A percentile compares a stretch with the other conserved stretches of the same genome.
Evolutionary conservation across 2,888 invertebrate species (phyloP).

Genomic region (Melieria crassipennis): DNA sequence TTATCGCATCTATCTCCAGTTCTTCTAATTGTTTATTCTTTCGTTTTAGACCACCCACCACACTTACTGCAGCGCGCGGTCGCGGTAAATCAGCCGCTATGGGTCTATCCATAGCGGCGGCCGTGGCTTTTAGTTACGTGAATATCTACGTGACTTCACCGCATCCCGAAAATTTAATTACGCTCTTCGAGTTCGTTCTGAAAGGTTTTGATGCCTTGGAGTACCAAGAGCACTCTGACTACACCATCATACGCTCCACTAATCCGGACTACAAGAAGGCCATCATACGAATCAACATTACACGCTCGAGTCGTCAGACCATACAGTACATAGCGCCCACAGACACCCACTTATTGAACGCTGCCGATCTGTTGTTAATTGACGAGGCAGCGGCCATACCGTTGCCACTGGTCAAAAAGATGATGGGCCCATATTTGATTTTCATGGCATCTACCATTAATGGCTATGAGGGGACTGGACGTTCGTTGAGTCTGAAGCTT

Average conservation of each 20-base stretch:
- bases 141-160: conserved; percentile 98
- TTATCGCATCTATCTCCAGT: background rate
- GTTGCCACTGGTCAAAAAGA: conserved; percentile 86
- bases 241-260: conserved; percentile 92
- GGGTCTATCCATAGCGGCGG: conserved; percentile 89
- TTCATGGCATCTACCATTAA: conserved; percentile 97
- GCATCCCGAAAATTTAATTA: conserved; percentile 96
- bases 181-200: conserved; percentile 95
- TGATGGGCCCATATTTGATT: conserved; percentile 90
- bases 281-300: conserved; percentile 91
- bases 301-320: conserved; percentile 90
- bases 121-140: conserved; percentile 81
- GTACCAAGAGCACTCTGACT: conserved; percentile 96
- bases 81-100: conserved; percentile 98
- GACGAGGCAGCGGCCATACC: conserved; percentile 99
- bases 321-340: conserved; percentile 97
- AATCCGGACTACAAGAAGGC: conserved; percentile 98
- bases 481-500: conserved; percentile 93
- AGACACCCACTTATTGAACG: conserved; percentile 86
- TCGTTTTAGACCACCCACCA: conserved; percentile 81
- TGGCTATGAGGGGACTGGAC: conserved; percentile 98
- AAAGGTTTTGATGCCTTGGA: conserved; percentile 94
- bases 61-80: conserved; percentile 95
- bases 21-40: background rate
- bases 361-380: conserved; percentile 94